Base-by-base conservation (phyloP, 37 sponge, comb jelly and placozoan genomes). In the Amphimedon queenslandica region DNA sequence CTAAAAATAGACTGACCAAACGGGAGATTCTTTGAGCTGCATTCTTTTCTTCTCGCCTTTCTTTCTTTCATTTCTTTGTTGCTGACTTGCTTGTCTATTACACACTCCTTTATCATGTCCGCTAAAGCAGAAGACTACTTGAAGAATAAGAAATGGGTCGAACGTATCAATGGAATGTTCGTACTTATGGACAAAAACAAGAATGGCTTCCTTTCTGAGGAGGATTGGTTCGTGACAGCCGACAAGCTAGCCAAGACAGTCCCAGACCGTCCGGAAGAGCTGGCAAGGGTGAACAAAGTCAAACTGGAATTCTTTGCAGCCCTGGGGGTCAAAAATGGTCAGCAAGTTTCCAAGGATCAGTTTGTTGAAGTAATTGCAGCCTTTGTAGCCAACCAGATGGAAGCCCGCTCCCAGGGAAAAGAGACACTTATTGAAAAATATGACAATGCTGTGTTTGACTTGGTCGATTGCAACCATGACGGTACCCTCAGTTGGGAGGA, bases 241-340 rank as follows among this genome's bases (percentile, higher is more conserved):
- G 71, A 70, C n/a, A 41, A 38, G 5, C 53, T 70, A 29, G 43
- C 40, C 27, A 33, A 37, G 67, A 66, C 35, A 4, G 20, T 32
- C 35, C 35, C 35, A 28, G 34, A 33, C 20, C n/a, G n/a, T n/a
- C 35, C 34, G 35, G 36, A 66, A 33, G 67, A 66, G 32, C 30
- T 16, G 18, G 21, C 18, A 13, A 66, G 35, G 67, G 36, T 66
- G 4, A 38, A 33, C 40, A 55, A 38, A 41, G 53, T 5, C 28
- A 16, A 38, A 13, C 30, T 70, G 30, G 43, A 42, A 4, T 24
- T 51, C 4, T 51, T 55, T 8, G 30, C 71, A 24, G 37, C 28
- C 6, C 28, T 70, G 8, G 71, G 71, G 43, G 71, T 55, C 6
- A 70, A 42, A 28, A 51, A 51, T 8, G 71, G 71, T n/a, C 32